These are phyloP conservation scores for Camponotus vicinus DNA, from an alignment of 1,140 invertebrate genomes.

Conservation along the genomic window DNA sequence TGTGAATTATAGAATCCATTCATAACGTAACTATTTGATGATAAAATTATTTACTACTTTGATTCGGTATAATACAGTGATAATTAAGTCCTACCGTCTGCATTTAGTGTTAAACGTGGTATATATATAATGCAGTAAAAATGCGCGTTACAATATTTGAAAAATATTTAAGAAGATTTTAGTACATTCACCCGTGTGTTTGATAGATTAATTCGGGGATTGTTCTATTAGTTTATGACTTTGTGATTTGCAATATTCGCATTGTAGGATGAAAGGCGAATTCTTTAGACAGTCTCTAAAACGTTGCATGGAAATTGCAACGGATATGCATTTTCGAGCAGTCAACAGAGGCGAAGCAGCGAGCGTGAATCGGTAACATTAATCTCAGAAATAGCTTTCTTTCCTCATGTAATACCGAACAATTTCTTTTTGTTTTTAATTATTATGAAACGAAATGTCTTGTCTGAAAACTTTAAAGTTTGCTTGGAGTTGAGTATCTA, in stretches of 20 bases:
- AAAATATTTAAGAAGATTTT: not conserved
- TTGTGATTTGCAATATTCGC: slow-evolving; percentile 1
- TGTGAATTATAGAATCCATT: not conserved
- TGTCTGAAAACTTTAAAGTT: not conserved
- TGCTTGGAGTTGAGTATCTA: not conserved
- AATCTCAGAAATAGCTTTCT: slow-evolving; percentile 43
- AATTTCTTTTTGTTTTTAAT: not conserved
- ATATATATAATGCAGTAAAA: not conserved
- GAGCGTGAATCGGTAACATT: slow-evolving; percentile 62
- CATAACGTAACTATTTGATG: not conserved
- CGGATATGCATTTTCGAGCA: not conserved
- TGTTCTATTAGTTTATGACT: not conserved
- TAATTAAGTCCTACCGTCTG: not conserved
- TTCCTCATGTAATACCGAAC: not conserved
- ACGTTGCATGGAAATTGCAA: slow-evolving; percentile 7
- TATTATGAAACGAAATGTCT: not conserved
- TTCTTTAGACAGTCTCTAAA: slow-evolving; percentile 8
- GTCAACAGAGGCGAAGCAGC: slow-evolving; percentile 62
- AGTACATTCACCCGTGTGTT: not conserved
- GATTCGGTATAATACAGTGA: not conserved
- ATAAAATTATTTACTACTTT: slow-evolving; percentile 15
- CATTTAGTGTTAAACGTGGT: not conserved
- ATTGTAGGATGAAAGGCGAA: slow-evolving; percentile 24
- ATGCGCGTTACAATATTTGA: slow-evolving; percentile 3
- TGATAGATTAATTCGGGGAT: not conserved